Conservation (phyloP, 2,888 invertebrate genomes). For the Acanthosepion esculentum region DNA sequence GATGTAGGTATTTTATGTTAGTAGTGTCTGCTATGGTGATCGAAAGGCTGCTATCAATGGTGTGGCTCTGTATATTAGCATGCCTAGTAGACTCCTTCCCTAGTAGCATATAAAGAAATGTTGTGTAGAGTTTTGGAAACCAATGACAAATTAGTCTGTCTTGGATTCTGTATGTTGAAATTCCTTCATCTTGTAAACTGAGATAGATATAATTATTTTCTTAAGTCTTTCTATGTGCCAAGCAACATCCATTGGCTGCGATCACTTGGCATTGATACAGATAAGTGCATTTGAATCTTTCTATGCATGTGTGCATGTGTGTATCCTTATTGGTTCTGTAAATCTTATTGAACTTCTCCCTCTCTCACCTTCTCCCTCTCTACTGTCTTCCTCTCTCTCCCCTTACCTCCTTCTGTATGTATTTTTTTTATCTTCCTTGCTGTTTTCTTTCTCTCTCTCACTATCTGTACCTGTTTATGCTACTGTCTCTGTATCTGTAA, state of each 20-base stretch:
- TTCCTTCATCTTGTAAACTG: not conserved
- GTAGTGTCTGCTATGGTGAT: not conserved
- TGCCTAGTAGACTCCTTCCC: not conserved
- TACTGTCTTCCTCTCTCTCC: not conserved
- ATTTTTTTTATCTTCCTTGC: not conserved
- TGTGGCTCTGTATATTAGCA: not conserved
- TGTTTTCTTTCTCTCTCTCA: not conserved
- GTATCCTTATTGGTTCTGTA: not conserved
- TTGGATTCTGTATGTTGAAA: not conserved
- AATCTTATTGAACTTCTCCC: not conserved
- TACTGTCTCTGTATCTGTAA: not conserved
- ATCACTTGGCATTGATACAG: slow-evolving; percentile 18
- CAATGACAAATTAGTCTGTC: not conserved
- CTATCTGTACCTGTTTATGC: not conserved
- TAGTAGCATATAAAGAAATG: not conserved
- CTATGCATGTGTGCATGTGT: not conserved
- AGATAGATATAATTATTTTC: not conserved
- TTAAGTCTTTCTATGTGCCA: not conserved
- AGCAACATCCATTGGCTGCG: not conserved
- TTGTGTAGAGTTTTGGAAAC: not conserved
- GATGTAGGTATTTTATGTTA: not conserved
- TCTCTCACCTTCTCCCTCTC: not conserved
- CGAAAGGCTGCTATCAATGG: not conserved
- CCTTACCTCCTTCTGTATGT: not conserved
- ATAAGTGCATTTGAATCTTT: not conserved